These are phyloP conservation scores for Laterallus jamaicensis DNA, from an alignment of 2,113 vertebrate species.

Conservation along the genomic window DNA sequence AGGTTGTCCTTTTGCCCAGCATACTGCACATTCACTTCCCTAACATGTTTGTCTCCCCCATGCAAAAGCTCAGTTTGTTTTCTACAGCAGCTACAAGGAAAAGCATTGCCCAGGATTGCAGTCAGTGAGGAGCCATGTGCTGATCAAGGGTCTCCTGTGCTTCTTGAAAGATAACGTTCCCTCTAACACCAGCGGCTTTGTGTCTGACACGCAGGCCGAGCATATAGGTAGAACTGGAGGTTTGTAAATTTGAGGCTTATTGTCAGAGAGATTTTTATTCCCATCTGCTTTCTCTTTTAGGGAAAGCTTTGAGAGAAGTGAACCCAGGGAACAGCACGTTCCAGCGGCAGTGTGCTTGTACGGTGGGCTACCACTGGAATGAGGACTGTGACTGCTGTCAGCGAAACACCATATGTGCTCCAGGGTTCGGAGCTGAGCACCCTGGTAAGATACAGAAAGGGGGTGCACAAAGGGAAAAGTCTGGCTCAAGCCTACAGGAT, in stretches of 20 bases:
- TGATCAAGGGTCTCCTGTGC: not conserved
- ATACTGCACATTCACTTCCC: not conserved
- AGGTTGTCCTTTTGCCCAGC: not conserved
- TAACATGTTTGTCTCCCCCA: not conserved
- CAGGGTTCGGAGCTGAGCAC: constrained; percentile 77
- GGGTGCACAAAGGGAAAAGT: not conserved
- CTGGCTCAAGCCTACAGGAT: not conserved
- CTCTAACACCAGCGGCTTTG: not conserved
- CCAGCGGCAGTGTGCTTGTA: constrained; percentile 85
- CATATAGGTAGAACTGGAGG: not conserved
- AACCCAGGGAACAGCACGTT: constrained; percentile 75
- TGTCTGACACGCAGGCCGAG: not conserved
- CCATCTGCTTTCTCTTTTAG: constrained; percentile 66
- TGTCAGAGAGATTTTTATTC: not conserved
- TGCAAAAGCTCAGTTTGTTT: not conserved
- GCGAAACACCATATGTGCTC: constrained; percentile 77
- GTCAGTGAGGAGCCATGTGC: not conserved
- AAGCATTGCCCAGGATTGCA: not conserved
- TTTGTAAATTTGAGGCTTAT: not conserved
- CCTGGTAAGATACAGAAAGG: constrained; percentile 64
- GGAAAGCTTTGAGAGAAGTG: constrained; percentile 81
- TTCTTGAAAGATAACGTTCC: not conserved
- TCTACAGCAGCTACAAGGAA: not conserved
- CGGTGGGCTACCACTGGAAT: constrained; percentile 80
- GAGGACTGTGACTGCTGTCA: constrained; percentile 89